Base-by-base conservation (phyloP, 2,113 vertebrate genomes). In the Chiloscyllium plagiosum region DNA sequence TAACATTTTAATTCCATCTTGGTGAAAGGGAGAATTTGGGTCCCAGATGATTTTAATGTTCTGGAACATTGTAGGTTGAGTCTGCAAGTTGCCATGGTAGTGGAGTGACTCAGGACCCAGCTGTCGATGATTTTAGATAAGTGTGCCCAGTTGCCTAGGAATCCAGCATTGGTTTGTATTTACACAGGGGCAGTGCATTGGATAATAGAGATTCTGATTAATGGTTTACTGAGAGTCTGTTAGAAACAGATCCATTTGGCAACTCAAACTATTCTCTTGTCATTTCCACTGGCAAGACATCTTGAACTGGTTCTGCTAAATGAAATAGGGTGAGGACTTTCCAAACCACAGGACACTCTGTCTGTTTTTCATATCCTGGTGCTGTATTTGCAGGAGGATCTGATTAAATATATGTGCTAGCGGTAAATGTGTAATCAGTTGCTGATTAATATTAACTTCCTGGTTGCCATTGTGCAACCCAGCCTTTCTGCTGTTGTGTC, bases 1-100 rank as follows among this genome's bases (percentile, higher is more conserved):
- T 93, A n/a, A 93, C 20, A 26, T 66, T 65, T 65, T n/a, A 37
- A 20, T 65, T 93, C 26, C 61, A 37, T 93, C 61, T 93, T 68
- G 56, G 61, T 93, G n/a, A 68, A 65, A 68, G 37, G 22, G n/a
- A 37, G n/a, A 93, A 93, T 93, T 65, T 66, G 61, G 17, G 61
- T 47, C 61, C 89, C 89, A 93, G 61, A 93, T 93, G 89, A 93
- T n/a, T 93, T 93, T 66, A 93, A 68, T 93, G 65, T 93, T 37
- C 89, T 93, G 89, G 89, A 66, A 65, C 89, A 93, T 66, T 93
- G 56, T 68, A 93, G 89, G 89, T 17, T 22, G 89, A n/a, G 61
- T 19, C 89, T 93, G 89, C 20, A 29, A 93, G 89, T 93, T 93
- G 61, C 89, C 61, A 93, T 93, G 61, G 61, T n/a, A 93, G 89